These are phyloP conservation scores for Aptenodytes patagonicus DNA, from an alignment of 2,113 vertebrate species.

Conservation along the genomic window DNA sequence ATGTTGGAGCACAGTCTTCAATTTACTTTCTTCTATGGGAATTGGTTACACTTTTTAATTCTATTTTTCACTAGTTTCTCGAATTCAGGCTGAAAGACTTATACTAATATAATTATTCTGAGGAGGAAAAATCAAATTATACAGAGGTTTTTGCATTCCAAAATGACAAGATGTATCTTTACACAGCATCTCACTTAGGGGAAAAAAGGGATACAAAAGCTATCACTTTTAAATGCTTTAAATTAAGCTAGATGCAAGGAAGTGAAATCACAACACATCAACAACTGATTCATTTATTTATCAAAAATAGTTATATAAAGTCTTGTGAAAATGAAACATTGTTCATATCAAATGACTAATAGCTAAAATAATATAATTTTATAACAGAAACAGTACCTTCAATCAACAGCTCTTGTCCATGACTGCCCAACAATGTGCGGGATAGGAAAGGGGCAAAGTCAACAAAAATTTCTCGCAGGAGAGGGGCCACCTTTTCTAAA, in stretches of 20 bases:
- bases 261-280: background rate
- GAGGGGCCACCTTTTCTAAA: constrained; percentile 95
- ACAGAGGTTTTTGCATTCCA: background rate
- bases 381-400: constrained; percentile 90
- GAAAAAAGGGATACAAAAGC: background rate
- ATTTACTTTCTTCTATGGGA: background rate
- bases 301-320: background rate
- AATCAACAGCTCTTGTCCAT: constrained; percentile 96
- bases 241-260: background rate
- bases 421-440: constrained; percentile 93
- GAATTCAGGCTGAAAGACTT: background rate
- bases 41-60: background rate
- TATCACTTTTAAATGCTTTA: background rate
- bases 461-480: constrained; percentile 97
- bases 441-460: constrained; percentile 98
- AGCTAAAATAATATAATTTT: background rate
- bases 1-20: background rate
- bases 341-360: background rate
- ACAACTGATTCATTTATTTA: background rate
- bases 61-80: background rate
- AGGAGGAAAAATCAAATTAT: background rate
- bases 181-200: background rate
- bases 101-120: background rate
- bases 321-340: background rate
- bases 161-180: background rate